Conservation (phyloP, 1,140 invertebrate species). For the Ips nitidus region DNA sequence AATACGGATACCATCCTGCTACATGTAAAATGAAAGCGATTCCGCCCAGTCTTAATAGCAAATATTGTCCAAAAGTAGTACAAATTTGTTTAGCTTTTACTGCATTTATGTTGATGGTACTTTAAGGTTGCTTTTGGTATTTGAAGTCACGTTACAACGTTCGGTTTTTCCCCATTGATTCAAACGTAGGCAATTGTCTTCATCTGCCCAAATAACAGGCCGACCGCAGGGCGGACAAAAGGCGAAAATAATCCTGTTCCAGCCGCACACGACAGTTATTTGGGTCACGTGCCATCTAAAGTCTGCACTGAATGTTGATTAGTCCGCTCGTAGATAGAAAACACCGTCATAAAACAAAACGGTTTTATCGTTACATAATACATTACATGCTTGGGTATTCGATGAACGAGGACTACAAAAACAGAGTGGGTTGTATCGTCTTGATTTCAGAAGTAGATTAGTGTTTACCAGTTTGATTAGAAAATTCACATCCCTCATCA, state of each 20-base stretch:
- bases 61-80: too few species aligned
- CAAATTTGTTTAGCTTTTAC: too few species aligned
- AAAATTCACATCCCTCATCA: too few species aligned
- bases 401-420: slow-evolving; percentile 1
- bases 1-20: not conserved
- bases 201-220: slow-evolving; percentile 30
- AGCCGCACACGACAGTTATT: slow-evolving; percentile 28
- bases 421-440: too few species aligned
- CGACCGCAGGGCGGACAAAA: slow-evolving; percentile 28
- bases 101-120: too few species aligned
- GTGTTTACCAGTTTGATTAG: too few species aligned
- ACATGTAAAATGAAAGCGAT: too few species aligned
- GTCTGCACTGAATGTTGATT: slow-evolving; percentile 22
- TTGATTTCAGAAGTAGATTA: too few species aligned
- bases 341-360: slow-evolving; percentile 22
- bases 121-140: not conserved
- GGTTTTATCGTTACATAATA: slow-evolving; percentile 23
- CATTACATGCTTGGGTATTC: slow-evolving; percentile 10
- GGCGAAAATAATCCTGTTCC: slow-evolving; percentile 31
- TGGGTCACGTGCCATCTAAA: slow-evolving; percentile 25
- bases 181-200: slow-evolving; percentile 13
- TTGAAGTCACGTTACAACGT: not conserved
- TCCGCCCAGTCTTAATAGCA: too few species aligned
- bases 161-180: slow-evolving; percentile 13
- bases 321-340: slow-evolving; percentile 15